Conservation (phyloP, 1,140 invertebrate genomes). For the Caenorhabditis latens region DNA sequence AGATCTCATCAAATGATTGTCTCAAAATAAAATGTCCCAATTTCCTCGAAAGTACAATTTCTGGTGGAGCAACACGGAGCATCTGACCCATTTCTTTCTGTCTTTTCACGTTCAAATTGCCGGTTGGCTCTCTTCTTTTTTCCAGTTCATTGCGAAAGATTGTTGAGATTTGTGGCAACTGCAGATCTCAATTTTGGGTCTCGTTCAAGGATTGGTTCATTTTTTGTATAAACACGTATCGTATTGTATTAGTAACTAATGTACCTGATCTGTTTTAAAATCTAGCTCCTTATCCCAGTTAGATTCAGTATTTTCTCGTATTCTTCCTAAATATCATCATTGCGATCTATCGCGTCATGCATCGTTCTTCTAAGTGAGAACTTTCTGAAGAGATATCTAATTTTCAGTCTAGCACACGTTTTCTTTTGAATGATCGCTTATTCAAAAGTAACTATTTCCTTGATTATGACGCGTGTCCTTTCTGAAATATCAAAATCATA, state of each 20-base stretch:
- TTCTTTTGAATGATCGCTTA: not conserved
- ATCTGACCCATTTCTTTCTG: not conserved
- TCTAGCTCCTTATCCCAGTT: too few species aligned
- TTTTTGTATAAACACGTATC: not conserved
- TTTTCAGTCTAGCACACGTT: not conserved
- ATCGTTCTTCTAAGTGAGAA: not conserved
- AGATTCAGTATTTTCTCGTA: too few species aligned
- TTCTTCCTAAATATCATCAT: too few species aligned
- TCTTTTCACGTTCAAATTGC: not conserved
- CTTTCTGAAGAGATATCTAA: not conserved
- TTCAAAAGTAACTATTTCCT: not conserved
- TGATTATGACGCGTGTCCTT: not conserved
- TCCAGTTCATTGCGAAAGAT: constrained; percentile 23
- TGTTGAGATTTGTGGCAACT: not conserved
- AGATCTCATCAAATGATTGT: not conserved
- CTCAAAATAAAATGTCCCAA: not conserved
- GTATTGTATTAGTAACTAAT: too few species aligned
- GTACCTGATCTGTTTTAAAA: too few species aligned
- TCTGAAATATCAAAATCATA: not conserved
- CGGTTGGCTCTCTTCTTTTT: not conserved
- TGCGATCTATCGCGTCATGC: not conserved
- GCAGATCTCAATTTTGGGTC: not conserved
- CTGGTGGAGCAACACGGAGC: not conserved
- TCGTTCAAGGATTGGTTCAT: not conserved
- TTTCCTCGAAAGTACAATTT: constrained; percentile 42